A percentile compares a stretch with the other conserved stretches of the same genome.
phyloP scores from a whole-genome alignment of 2,113 vertebrate genomes.

The Amazona guildingii region DNA sequence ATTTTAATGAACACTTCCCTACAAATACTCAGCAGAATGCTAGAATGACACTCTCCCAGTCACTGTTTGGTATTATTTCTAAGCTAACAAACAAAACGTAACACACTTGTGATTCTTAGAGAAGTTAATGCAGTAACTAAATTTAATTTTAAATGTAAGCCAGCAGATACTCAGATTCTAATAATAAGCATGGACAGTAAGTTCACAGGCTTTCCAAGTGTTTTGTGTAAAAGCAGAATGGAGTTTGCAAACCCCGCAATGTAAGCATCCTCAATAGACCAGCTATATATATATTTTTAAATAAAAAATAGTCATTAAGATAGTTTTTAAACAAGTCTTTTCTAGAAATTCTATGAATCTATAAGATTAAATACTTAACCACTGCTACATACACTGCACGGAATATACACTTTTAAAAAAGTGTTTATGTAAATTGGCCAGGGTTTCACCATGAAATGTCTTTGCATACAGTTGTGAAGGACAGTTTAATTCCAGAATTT shows the following conservation, averaged over 20 bases:
- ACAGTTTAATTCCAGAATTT: slow-evolving; percentile 10
- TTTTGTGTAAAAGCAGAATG: neutral
- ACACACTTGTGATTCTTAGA: neutral
- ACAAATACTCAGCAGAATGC: neutral
- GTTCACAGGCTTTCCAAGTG: neutral
- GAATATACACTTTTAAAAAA: neutral
- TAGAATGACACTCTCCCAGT: neutral
- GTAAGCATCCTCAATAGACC: neutral
- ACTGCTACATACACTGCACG: neutral
- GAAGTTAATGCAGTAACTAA: neutral
- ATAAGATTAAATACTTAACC: slow-evolving; percentile 23
- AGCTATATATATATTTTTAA: neutral
- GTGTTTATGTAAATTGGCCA: slow-evolving; percentile 5
- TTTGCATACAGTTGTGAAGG: neutral
- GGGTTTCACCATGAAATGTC: neutral
- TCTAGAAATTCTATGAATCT: neutral
- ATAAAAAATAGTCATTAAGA: neutral
- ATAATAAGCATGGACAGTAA: neutral
- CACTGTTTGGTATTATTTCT: neutral
- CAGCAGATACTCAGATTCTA: neutral
- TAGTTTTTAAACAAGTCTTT: neutral
- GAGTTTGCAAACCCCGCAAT: neutral
- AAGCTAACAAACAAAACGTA: neutral
- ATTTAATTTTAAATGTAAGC: neutral
- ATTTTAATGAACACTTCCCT: too few relatives aligned